phyloP scores from a whole-genome alignment of 2,888 invertebrate species.

The Craniophora ligustri region DNA sequence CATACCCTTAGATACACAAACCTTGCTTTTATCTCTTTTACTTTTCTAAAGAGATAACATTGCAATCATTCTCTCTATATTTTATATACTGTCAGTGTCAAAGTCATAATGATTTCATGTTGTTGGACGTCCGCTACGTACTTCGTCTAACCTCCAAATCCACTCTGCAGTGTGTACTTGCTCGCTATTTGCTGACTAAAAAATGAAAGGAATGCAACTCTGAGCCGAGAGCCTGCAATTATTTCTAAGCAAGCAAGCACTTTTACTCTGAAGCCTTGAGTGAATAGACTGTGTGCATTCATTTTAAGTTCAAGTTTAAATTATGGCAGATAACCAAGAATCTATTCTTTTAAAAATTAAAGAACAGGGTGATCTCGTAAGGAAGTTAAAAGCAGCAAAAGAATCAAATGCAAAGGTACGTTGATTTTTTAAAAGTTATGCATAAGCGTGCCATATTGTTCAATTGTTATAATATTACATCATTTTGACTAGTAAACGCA shows the following conservation, averaged over 20 bases:
- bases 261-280: conserved; percentile 66
- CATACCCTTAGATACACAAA: no score
- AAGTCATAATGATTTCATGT: no score
- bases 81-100: no score
- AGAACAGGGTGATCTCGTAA: conserved; percentile 93
- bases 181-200: conserved; percentile 54
- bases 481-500: conserved; percentile 52
- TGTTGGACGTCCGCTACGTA: no score
- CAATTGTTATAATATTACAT: conserved; percentile 57
- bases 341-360: conserved; percentile 77
- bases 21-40: no score
- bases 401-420: conserved; percentile 93
- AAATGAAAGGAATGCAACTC: conserved; percentile 74
- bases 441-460: conserved; percentile 26
- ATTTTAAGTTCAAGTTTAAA: conserved; percentile 50
- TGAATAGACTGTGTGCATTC: conserved; percentile 31
- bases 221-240: conserved; percentile 71
- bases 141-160: conserved; percentile 42
- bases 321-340: conserved; percentile 80
- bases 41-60: no score
- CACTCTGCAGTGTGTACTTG: conserved; percentile 32
- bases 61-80: no score
- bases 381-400: conserved; percentile 94
- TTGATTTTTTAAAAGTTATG: neutral
- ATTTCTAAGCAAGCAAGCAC: conserved; percentile 57